These are phyloP conservation scores for Drosophila pseudoobscura DNA, from an alignment of 1,140 invertebrate genomes.

Conservation along the genomic window DNA sequence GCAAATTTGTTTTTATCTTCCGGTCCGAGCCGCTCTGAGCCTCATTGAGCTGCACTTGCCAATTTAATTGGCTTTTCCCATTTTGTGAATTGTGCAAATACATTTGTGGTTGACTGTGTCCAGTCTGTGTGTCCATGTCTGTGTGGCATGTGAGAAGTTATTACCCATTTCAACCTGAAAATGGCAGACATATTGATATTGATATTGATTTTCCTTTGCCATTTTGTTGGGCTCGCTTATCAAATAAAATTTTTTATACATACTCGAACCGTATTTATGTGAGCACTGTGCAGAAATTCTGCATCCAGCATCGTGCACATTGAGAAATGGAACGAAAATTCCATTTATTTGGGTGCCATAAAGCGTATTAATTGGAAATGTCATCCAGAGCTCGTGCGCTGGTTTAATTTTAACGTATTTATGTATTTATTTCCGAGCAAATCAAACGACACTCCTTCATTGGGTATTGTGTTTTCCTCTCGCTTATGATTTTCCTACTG, in stretches of 20 bases:
- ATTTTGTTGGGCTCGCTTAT: conserved; percentile 3
- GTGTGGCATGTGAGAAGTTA: not conserved
- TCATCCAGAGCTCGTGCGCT: conserved; percentile 1
- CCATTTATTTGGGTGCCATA: not conserved
- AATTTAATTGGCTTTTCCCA: conserved; percentile 47
- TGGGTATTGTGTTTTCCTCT: too few relatives aligned
- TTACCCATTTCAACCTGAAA: conserved; percentile 23
- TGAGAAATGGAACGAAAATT: not conserved
- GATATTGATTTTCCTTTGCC: conserved; percentile 41
- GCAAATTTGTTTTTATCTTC: conserved; percentile 70
- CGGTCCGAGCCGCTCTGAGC: too few relatives aligned
- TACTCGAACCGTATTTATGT: not conserved
- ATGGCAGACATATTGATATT: conserved; percentile 41
- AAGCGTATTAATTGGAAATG: conserved; percentile 33
- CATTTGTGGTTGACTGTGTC: not conserved
- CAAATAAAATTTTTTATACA: conserved; percentile 20
- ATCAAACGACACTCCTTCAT: too few relatives aligned
- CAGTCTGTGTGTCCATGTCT: not conserved
- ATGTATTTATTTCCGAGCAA: conserved; percentile 18
- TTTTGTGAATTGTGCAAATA: conserved; percentile 60
- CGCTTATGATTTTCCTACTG: conserved; percentile 6
- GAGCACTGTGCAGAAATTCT: not conserved
- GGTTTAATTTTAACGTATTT: conserved; percentile 1
- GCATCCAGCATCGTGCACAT: not conserved
- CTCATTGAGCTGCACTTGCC: conserved; percentile 4